phyloP scores from a whole-genome alignment of 2,797 vertebrate species.

The Poecilia picta region DNA sequence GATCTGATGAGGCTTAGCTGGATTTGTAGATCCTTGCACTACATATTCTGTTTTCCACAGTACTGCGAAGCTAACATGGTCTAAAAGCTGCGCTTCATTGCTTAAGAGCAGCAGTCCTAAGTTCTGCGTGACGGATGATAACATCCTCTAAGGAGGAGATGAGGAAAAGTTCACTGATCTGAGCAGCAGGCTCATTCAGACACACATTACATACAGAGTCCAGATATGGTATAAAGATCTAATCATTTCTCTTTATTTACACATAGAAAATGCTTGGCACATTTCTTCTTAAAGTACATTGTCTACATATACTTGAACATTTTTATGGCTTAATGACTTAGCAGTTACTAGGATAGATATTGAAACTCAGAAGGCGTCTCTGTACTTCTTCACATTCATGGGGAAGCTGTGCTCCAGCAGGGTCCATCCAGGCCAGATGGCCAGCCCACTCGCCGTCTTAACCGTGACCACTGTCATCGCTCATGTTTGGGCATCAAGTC shows the following conservation, averaged over 20 bases:
- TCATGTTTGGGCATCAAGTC: conserved; percentile 87
- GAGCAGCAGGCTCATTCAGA: neutral
- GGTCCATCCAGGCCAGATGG: conserved; percentile 8
- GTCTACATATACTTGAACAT: conserved; percentile 40
- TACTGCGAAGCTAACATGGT: neutral
- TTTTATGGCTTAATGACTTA: conserved; percentile 48
- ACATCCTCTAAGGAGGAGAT: neutral
- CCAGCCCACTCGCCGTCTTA: neutral
- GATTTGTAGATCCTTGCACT: neutral
- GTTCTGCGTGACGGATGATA: neutral
- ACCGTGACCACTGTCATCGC: conserved; percentile 80
- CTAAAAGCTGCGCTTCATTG: neutral
- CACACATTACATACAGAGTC: conserved; percentile 10
- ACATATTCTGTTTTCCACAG: neutral
- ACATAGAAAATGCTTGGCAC: conserved; percentile 77
- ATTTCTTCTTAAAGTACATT: conserved; percentile 57
- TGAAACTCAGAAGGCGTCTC: neutral
- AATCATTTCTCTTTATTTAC: conserved; percentile 63
- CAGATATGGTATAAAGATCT: conserved; percentile 19
- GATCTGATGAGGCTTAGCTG: neutral
- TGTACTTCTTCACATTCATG: conserved; percentile 63
- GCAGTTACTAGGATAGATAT: conserved; percentile 26
- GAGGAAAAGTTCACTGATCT: neutral
- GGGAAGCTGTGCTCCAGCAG: conserved; percentile 43
- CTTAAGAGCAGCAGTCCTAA: neutral